Base-by-base conservation (phyloP, 2,113 vertebrate genomes). In the Boleophthalmus pectinirostris region DNA sequence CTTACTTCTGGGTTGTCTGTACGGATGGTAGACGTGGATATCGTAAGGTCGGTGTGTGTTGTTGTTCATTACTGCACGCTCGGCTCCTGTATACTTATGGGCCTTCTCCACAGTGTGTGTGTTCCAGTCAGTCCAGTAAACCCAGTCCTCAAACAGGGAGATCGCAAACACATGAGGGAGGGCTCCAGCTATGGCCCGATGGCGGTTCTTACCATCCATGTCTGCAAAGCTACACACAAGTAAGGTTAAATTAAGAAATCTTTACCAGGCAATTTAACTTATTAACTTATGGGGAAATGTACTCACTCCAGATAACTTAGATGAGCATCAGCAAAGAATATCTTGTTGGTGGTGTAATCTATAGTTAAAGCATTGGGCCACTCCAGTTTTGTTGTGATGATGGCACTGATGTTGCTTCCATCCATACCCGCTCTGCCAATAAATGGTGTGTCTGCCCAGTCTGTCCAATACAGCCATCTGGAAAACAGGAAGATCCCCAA, bases 101-200 rank as follows among this genome's bases (percentile, higher is more conserved):
- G 92, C 91, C 69, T 87, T 90, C 82, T 92, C 92, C 58, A 93
- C 82, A 20, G 84, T 82, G 77, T 92, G 88, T 0, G 89, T 93
- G 85, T 93, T 93, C 92, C 88, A 89, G 82, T 93, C 92, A 0
- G 92, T 92, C 92, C 92, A 93, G 89, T 82, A 93, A 18, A 92
- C 45, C 83, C 76, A 81, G 82, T 93, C 91, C 78, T 93, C 92
- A 68, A 93, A 92, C 63, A 93, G 70, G 67, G 89, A 79, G 11
- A 85, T 63, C 1, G 91, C 91, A 67, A 82, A 92, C 38, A 90
- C 89, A 35, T 93, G 91, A 1, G 91, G 91, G 46, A 93, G 88
- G 1, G 81, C 72, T 6, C 92, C 92, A 23, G 82, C 71, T 0
- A 93, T 82, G 73, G 90, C 88, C 46, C 90, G 78, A 69, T 90